Base-by-base conservation (phyloP, 2,888 invertebrate genomes). In the Cyclophora albipunctata region DNA sequence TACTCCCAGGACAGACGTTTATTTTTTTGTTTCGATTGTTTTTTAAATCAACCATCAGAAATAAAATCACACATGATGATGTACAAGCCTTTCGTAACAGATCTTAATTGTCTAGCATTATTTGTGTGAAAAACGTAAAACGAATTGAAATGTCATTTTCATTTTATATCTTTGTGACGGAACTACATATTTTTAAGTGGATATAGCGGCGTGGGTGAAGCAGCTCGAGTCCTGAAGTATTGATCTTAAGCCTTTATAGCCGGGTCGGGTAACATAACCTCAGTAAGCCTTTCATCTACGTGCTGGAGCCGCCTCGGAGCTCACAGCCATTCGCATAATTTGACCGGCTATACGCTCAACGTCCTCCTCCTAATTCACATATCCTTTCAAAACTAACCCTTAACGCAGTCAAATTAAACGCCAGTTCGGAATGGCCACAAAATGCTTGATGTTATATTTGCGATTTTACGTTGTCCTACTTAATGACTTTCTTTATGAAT, bases 251-350 rank as follows among this genome's bases (percentile, higher is more conserved):
- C 66, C 60, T 64, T 73, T 66, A 71, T 62, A 58, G 66, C 60
- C 57, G 62, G 67, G 66, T 63, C 59, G 62, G 66, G 59, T 57
- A 60, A 62, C 63, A 63, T 68, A 69, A 64, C 69, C 67, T 65
- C 58, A 48, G 69, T 71, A 76, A 75, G 71, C 71, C 73, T 76
- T 77, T 76, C 71, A 75, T 76, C 70, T 71, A 64, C 52, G 65
- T 53, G 55, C 59, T 50, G 57, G 60, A 60, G 56, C 52, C 55
- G 59, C 58, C 61, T 58, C 60, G 58, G 59, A 65, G 66, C 57
- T 64, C 59, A 57, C 20, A 20, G 20, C 20, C 20, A 59, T 64
- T 69, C 69, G 67, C 67, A 73, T 77, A 71, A 77, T 75, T 74
- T 73, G 63, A 59, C 59, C 60, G 63, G 59, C 57, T 57, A 60